Evolutionary conservation across 2,113 vertebrate genomes (phyloP).

Genomic region (Halcyon senegalensis): DNA sequence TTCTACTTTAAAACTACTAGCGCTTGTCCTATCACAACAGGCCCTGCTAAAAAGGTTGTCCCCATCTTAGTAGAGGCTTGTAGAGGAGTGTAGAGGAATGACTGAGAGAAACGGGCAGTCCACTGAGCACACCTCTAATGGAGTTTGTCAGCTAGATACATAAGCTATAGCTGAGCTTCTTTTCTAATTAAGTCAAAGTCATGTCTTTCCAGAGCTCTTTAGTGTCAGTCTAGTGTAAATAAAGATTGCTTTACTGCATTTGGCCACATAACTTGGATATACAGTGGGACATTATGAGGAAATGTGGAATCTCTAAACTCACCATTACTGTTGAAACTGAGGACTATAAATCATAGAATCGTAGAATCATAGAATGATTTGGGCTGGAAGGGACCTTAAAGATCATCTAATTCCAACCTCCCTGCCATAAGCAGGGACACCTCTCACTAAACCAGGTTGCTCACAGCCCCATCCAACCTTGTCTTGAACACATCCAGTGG

Average conservation of each 20-base stretch:
- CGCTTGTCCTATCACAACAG: not conserved
- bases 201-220: conserved; percentile 5
- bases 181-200: conserved; percentile 42
- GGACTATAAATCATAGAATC: not conserved
- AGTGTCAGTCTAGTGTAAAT: conserved; percentile 41
- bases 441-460: no score
- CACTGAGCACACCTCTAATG: not conserved
- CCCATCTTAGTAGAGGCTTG: not conserved
- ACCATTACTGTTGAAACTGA: not conserved
- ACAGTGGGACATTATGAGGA: conserved; percentile 37
- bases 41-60: not conserved
- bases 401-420: no score
- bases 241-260: conserved; percentile 44
- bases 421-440: no score
- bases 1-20: not conserved
- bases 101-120: not conserved
- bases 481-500: no score
- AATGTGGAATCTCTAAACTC: conserved; percentile 3
- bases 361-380: no score
- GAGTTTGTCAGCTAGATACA: not conserved
- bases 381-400: no score
- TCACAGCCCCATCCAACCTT: no score
- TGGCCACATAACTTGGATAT: conserved; percentile 43
- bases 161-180: not conserved
- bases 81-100: not conserved